Evolutionary conservation across 2,888 invertebrate genomes (phyloP).

Genomic region (Sphaerophoria rueppellii): DNA sequence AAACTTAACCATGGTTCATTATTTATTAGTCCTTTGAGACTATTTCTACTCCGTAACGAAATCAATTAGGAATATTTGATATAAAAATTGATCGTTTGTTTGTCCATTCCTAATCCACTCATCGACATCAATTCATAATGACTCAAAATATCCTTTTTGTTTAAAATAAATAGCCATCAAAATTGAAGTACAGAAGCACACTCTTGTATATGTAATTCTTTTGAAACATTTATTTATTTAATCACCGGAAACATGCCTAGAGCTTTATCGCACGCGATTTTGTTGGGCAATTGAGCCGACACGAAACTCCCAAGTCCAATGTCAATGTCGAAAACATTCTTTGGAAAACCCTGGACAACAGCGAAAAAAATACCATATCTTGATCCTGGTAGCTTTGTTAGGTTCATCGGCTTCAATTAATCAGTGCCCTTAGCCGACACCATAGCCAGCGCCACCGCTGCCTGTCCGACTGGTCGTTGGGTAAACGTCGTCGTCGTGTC

Average conservation of each 20-base stretch:
- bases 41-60: neutral
- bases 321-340: slow-evolving; percentile 52
- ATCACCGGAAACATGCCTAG: slow-evolving; percentile 45
- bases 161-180: slow-evolving; percentile 1
- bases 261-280: slow-evolving; percentile 56
- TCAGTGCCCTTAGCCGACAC: slow-evolving; percentile 9
- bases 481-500: too few relatives aligned
- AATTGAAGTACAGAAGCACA: neutral
- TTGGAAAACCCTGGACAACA: slow-evolving; percentile 33
- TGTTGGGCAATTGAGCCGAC: slow-evolving; percentile 39
- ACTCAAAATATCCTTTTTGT: slow-evolving; percentile 5
- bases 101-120: slow-evolving; percentile 4
- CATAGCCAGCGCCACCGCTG: neutral
- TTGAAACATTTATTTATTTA: slow-evolving; percentile 31
- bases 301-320: slow-evolving; percentile 50
- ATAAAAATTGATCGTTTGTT: neutral
- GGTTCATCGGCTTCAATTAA: slow-evolving; percentile 55
- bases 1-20: too few relatives aligned
- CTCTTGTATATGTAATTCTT: neutral
- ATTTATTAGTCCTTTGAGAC: neutral
- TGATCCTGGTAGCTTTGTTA: slow-evolving; percentile 11
- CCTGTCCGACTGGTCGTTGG: too few relatives aligned
- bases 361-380: slow-evolving; percentile 3
- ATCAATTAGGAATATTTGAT: neutral
- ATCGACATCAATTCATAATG: slow-evolving; percentile 15